Conservation (phyloP, 2,888 invertebrate genomes). For the Norana najaformis region DNA sequence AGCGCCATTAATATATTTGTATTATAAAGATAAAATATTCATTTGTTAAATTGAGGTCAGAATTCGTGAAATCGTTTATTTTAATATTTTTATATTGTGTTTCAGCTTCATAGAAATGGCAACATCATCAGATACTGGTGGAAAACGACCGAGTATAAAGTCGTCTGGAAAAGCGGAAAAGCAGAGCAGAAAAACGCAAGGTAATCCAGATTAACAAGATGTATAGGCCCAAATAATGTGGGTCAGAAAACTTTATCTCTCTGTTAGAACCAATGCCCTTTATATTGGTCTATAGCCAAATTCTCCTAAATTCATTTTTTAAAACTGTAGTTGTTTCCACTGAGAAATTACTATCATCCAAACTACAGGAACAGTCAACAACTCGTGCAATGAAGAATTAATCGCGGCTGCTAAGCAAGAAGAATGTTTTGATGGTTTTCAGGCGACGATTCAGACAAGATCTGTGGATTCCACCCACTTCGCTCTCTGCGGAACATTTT, state of each 20-base stretch:
- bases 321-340: neutral
- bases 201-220: neutral
- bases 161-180: neutral
- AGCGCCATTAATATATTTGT: too few relatives aligned
- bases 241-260: neutral
- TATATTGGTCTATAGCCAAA: neutral
- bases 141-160: neutral
- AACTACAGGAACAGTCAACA: too few relatives aligned
- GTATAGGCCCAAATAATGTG: neutral
- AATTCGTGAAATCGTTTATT: too few relatives aligned
- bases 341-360: too few relatives aligned
- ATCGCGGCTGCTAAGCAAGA: neutral
- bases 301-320: neutral
- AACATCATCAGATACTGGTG: neutral
- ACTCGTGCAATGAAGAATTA: neutral
- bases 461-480: constrained; percentile 2
- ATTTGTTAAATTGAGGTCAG: too few relatives aligned
- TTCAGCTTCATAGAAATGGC: neutral
- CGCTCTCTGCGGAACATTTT: constrained; percentile 23
- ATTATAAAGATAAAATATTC: too few relatives aligned
- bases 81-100: neutral
- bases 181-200: neutral
- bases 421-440: neutral
- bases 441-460: neutral
- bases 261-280: too few relatives aligned